Evolutionary conservation across 2,797 vertebrate genomes (phyloP).

Genomic region (Myiothlypis chrysogaster): DNA sequence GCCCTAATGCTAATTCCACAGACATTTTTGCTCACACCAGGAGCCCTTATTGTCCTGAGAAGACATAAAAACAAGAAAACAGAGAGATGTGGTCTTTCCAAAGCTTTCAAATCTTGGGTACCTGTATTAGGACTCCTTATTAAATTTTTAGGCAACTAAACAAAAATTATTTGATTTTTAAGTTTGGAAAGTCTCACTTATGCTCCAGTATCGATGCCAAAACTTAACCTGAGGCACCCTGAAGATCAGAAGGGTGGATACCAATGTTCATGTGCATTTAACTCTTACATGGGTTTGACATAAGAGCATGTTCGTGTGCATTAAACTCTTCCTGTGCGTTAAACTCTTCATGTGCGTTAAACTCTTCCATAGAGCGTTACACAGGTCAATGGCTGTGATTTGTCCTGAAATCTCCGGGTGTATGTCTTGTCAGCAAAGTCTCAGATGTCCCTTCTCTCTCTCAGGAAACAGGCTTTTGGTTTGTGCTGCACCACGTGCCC

Average conservation of each 20-base stretch:
- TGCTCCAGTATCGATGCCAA: background rate
- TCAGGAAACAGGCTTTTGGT: slow-evolving; percentile 98
- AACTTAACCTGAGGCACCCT: background rate
- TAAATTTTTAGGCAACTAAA: background rate
- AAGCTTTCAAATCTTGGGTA: background rate
- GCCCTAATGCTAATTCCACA: background rate
- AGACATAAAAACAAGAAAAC: background rate
- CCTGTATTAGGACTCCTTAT: fast-evolving
- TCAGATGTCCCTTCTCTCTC: background rate
- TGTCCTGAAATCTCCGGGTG: background rate
- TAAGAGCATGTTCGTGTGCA: too few relatives aligned
- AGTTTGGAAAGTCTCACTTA: background rate
- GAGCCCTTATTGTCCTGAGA: background rate
- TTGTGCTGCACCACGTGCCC: slow-evolving; percentile 93
- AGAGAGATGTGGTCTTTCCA: background rate
- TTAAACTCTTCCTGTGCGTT: too few relatives aligned
- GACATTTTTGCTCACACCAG: background rate
- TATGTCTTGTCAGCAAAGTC: fast-evolving
- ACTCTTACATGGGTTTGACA: too few relatives aligned
- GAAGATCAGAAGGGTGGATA: background rate
- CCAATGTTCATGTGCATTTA: fast-evolving
- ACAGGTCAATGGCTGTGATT: background rate
- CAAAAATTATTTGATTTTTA: background rate
- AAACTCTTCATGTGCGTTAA: background rate
- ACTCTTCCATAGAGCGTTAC: background rate